These are phyloP conservation scores for Cetonia aurata DNA, from an alignment of 2,888 invertebrate genomes.

Conservation along the genomic window DNA sequence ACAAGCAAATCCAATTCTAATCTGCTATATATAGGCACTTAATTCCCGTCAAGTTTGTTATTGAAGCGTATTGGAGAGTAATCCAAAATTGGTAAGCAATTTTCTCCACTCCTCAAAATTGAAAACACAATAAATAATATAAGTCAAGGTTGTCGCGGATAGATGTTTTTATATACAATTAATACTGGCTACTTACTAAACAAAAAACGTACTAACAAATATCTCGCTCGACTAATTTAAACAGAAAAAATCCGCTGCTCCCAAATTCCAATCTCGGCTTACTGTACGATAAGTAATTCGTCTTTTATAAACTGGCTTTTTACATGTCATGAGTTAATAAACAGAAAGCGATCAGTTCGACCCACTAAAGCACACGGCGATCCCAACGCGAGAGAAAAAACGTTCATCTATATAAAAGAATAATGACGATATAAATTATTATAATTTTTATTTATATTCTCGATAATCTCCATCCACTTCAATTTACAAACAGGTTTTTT, in stretches of 20 bases:
- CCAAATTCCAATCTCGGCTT: conserved; percentile 21
- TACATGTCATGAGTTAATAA: conserved; percentile 1
- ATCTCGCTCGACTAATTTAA: neutral
- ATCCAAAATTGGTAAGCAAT: neutral
- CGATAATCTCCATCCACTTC: conserved; percentile 6
- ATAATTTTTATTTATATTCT: too few relatives aligned
- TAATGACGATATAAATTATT: too few relatives aligned
- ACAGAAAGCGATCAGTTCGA: conserved; percentile 24
- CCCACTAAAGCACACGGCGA: neutral
- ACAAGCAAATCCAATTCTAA: neutral
- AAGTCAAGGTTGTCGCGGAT: conserved; percentile 18
- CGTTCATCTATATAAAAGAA: too few relatives aligned
- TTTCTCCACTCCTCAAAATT: conserved; percentile 29
- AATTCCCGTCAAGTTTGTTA: conserved; percentile 3
- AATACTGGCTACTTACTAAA: neutral
- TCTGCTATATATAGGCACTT: neutral
- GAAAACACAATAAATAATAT: neutral
- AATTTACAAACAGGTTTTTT: conserved; percentile 29
- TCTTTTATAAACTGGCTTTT: neutral
- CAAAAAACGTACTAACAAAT: neutral
- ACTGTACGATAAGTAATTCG: conserved; percentile 1
- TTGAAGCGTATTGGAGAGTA: neutral
- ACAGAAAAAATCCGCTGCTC: conserved; percentile 24
- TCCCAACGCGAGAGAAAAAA: too few relatives aligned
- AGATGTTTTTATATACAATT: conserved; percentile 13